phyloP scores from a whole-genome alignment of 2,888 invertebrate genomes.

The Tribolium freemani region DNA sequence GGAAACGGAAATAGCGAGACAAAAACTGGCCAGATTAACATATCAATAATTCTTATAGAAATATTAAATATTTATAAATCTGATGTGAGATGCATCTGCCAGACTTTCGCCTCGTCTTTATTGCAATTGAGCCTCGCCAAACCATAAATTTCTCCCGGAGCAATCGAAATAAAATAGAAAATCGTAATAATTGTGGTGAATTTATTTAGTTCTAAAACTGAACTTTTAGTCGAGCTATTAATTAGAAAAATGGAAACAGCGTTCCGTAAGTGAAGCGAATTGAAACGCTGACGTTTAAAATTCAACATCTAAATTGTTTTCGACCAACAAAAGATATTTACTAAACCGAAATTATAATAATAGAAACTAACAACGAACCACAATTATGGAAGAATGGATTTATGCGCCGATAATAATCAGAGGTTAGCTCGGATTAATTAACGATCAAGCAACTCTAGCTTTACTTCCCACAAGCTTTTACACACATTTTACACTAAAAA shows the following conservation, averaged over 20 bases:
- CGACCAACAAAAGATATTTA: constrained; percentile 7
- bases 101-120: neutral
- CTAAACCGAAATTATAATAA: constrained; percentile 19
- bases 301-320: constrained; percentile 11
- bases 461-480: neutral
- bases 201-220: no score
- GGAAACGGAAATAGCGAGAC: neutral
- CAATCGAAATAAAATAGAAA: no score
- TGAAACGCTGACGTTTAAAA: constrained; percentile 2
- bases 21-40: neutral
- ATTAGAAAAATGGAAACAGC: neutral
- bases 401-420: constrained; percentile 14
- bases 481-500: no score
- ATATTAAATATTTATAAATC: no score
- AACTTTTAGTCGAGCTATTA: neutral
- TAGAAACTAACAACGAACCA: constrained; percentile 10
- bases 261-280: constrained; percentile 4
- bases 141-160: neutral
- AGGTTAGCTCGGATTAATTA: constrained; percentile 17
- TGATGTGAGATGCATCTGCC: no score
- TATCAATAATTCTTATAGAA: neutral
- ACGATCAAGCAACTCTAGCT: neutral
- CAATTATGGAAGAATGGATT: constrained; percentile 22
- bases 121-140: neutral
- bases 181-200: no score